Evolutionary conservation across 2,113 vertebrate species (phyloP).

Genomic region (Enhydra lutris): DNA sequence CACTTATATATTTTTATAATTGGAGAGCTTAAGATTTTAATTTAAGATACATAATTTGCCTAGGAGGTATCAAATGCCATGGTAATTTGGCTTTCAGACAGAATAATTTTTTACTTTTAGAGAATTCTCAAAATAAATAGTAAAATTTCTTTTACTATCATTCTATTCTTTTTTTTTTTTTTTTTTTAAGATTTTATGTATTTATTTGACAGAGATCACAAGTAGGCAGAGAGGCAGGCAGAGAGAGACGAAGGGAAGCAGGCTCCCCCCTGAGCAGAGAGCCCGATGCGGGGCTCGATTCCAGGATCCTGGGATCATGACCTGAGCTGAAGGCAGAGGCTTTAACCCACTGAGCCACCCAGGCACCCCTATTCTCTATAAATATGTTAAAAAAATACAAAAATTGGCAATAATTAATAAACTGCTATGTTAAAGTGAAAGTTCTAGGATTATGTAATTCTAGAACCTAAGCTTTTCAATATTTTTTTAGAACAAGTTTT

Average conservation of each 20-base stretch:
- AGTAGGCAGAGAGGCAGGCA: too few relatives aligned
- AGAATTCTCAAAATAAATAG: neutral
- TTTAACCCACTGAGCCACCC: too few relatives aligned
- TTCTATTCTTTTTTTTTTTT: neutral
- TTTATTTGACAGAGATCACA: too few relatives aligned
- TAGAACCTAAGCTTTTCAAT: neutral
- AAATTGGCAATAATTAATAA: constrained; percentile 10
- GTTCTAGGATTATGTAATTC: neutral
- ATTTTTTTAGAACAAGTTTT: constrained; percentile 8
- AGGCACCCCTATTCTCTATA: neutral
- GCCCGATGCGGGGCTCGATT: too few relatives aligned
- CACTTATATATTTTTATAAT: neutral
- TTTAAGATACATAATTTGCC: neutral
- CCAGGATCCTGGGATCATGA: too few relatives aligned
- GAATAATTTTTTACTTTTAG: neutral
- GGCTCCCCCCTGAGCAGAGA: too few relatives aligned
- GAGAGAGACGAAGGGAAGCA: too few relatives aligned
- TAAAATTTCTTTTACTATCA: constrained; percentile 2
- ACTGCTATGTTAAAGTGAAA: neutral
- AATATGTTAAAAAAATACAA: neutral
- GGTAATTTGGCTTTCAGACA: neutral
- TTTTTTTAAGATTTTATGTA: too few relatives aligned
- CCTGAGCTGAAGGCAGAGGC: too few relatives aligned
- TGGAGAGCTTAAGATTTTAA: neutral
- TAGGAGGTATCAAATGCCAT: neutral